Evolutionary conservation across 2,888 invertebrate genomes (phyloP).

Genomic region (Perizoma flavofasciatum): DNA sequence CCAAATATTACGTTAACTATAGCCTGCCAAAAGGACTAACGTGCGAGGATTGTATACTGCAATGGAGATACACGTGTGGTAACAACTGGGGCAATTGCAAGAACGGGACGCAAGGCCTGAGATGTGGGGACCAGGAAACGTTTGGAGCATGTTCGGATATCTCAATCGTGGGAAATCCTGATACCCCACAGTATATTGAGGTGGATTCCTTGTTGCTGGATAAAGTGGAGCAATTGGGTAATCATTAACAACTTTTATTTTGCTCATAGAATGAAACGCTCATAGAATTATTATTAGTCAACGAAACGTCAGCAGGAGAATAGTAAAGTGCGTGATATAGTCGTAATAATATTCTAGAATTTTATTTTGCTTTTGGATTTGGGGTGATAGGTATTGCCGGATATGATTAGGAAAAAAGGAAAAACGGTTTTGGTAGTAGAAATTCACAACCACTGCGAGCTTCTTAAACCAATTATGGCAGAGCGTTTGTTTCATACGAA

Average conservation of each 20-base stretch:
- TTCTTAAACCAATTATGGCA: too few species aligned
- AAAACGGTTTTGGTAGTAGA: too few species aligned
- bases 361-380: too few species aligned
- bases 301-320: too few species aligned
- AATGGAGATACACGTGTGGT: constrained; percentile 94
- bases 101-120: constrained; percentile 88
- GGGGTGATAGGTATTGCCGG: too few species aligned
- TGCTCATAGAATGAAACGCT: too few species aligned
- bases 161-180: constrained; percentile 70
- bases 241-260: constrained; percentile 7
- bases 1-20: constrained; percentile 87
- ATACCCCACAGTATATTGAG: constrained; percentile 14
- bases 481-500: too few species aligned
- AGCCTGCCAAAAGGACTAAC: constrained; percentile 84
- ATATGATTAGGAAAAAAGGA: too few species aligned
- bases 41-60: constrained; percentile 92
- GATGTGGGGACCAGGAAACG: constrained; percentile 94
- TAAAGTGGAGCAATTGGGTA: constrained; percentile 29
- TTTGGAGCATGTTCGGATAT: constrained; percentile 93
- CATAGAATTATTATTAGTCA: too few species aligned
- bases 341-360: too few species aligned
- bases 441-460: too few species aligned
- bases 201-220: constrained; percentile 26
- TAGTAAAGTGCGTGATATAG: too few species aligned
- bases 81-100: constrained; percentile 91